Evolutionary conservation across 2,113 vertebrate species (phyloP).

Genomic region (Pagrus major): DNA sequence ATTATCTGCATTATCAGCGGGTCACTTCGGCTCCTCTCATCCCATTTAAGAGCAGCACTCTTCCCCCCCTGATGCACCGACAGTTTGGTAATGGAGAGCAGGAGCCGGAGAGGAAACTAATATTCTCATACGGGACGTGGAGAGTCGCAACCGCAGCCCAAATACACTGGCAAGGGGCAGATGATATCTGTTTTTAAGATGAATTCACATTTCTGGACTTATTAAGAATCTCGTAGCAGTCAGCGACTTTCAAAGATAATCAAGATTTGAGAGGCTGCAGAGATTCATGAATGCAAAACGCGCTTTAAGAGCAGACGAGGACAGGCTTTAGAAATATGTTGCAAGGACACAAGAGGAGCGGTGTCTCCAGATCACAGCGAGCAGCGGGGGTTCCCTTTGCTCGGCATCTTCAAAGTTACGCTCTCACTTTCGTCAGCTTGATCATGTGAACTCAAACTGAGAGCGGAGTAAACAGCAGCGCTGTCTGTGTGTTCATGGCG

Average conservation of each 20-base stretch:
- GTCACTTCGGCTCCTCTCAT: slow-evolving; percentile 37
- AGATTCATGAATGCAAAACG: not conserved
- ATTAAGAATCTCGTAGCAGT: not conserved
- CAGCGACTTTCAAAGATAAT: not conserved
- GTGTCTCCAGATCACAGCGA: slow-evolving; percentile 30
- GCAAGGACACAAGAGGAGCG: slow-evolving; percentile 19
- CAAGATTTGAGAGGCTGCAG: not conserved
- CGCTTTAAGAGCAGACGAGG: slow-evolving; percentile 1
- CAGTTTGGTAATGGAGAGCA: slow-evolving; percentile 35
- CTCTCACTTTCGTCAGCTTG: slow-evolving; percentile 52
- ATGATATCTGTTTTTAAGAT: slow-evolving; percentile 3
- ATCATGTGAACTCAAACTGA: slow-evolving; percentile 49
- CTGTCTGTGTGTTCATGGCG: not conserved
- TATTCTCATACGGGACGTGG: slow-evolving; percentile 8
- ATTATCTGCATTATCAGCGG: slow-evolving; percentile 52
- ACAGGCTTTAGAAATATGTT: slow-evolving; percentile 23
- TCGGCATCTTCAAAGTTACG: slow-evolving; percentile 43
- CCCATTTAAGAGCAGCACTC: slow-evolving; percentile 44
- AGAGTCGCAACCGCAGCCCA: slow-evolving; percentile 3
- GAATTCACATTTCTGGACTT: not conserved
- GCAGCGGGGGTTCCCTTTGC: slow-evolving; percentile 39
- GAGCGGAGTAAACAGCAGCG: slow-evolving; percentile 36
- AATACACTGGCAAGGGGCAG: slow-evolving; percentile 8
- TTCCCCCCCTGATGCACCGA: slow-evolving; percentile 7
- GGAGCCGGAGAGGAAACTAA: slow-evolving; percentile 32